Evolutionary conservation across 2,113 vertebrate genomes (phyloP).

Genomic region (Cephalopterus ornatus): DNA sequence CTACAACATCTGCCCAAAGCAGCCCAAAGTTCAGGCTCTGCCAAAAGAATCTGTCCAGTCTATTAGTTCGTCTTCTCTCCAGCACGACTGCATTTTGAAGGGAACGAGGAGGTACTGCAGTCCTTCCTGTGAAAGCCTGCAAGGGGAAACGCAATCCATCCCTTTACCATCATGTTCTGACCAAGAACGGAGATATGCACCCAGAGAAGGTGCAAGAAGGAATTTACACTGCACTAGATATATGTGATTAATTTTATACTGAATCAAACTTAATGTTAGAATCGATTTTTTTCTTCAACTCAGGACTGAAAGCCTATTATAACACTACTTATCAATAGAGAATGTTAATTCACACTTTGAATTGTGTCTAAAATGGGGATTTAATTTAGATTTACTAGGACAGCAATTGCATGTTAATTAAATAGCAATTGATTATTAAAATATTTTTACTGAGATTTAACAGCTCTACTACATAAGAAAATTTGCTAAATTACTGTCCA

Average conservation of each 20-base stretch:
- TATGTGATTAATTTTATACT: conserved; percentile 22
- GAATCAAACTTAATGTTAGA: conserved; percentile 25
- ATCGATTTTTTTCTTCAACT: conserved; percentile 33
- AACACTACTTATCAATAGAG: conserved; percentile 37
- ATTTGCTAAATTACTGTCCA: not conserved
- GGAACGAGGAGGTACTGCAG: not conserved
- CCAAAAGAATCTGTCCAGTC: not conserved
- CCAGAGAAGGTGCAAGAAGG: not conserved
- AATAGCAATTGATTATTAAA: conserved; percentile 54
- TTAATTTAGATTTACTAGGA: conserved; percentile 62
- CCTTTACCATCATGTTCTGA: not conserved
- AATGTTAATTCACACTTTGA: conserved; percentile 32
- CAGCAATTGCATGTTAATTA: conserved; percentile 47
- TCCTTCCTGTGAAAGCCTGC: not conserved
- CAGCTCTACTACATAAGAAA: not conserved
- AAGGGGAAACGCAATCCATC: not conserved
- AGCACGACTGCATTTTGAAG: not conserved
- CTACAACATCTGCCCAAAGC: not conserved
- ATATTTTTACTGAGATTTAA: conserved; percentile 41
- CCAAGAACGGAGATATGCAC: not conserved
- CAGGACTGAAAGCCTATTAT: conserved; percentile 28
- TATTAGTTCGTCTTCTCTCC: not conserved
- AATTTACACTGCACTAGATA: not conserved
- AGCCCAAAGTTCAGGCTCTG: not conserved
- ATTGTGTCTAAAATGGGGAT: conserved; percentile 53